Evolutionary conservation across 2,797 vertebrate species (phyloP).

Genomic region (Remorina albescens): DNA sequence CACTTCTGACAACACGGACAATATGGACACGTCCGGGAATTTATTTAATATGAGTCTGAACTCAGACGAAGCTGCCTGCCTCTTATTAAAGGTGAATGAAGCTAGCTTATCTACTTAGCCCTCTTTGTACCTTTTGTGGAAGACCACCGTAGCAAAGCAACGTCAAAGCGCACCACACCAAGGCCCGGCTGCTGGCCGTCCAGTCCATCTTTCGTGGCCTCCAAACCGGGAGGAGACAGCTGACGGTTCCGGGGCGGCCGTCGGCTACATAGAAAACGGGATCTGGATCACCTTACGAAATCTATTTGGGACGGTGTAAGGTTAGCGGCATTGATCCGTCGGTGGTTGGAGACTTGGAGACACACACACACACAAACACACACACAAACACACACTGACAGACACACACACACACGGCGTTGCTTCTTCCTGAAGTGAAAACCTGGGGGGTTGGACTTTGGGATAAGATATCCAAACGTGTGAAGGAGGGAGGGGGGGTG

Average conservation of each 20-base stretch:
- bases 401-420: too few species aligned
- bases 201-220: slow-evolving; percentile 79
- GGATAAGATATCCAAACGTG: slow-evolving; percentile 55
- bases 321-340: slow-evolving; percentile 12
- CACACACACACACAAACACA: too few species aligned
- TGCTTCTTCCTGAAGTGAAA: slow-evolving; percentile 80
- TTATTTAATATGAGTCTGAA: rapidly evolving
- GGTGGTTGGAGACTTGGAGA: background rate
- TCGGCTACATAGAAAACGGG: slow-evolving; percentile 73
- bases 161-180: slow-evolving; percentile 78
- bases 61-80: rapidly evolving
- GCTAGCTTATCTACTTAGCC: slow-evolving; percentile 53
- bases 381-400: too few species aligned
- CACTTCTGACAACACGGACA: background rate
- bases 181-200: slow-evolving; percentile 79
- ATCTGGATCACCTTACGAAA: slow-evolving; percentile 12
- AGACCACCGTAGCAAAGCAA: slow-evolving; percentile 73
- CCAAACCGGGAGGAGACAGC: slow-evolving; percentile 60
- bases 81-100: slow-evolving; percentile 16
- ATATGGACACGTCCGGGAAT: background rate
- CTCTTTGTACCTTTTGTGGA: slow-evolving; percentile 81
- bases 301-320: background rate
- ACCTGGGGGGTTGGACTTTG: slow-evolving; percentile 73
- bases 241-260: slow-evolving; percentile 27
- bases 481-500: slow-evolving; percentile 69